These are phyloP conservation scores for Epinephelus fuscoguttatus DNA, from an alignment of 2,113 vertebrate genomes.

Conservation along the genomic window DNA sequence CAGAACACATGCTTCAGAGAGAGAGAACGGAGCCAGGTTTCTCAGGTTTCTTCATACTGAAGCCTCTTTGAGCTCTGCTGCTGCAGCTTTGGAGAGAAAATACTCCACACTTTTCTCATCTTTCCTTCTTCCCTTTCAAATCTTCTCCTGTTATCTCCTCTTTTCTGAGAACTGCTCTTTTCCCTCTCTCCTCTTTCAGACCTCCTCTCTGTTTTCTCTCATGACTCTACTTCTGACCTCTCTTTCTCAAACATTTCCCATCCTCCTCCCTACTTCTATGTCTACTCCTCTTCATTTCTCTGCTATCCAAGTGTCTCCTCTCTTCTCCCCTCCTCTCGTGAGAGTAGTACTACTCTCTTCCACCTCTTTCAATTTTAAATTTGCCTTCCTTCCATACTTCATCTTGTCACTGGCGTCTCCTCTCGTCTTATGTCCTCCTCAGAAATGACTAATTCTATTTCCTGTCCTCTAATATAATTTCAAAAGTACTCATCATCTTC, in stretches of 20 bases:
- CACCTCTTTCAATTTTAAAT: neutral
- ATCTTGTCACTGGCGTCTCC: neutral
- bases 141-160: neutral
- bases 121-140: neutral
- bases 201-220: neutral
- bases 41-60: neutral
- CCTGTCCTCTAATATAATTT: neutral
- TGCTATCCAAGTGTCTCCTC: neutral
- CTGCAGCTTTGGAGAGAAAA: neutral
- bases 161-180: neutral
- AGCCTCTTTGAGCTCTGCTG: neutral
- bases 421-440: neutral
- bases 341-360: too few relatives aligned
- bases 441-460: neutral
- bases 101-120: neutral
- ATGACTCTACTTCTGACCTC: neutral
- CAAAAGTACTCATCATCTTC: neutral
- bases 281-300: too few relatives aligned
- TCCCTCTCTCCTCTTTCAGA: neutral
- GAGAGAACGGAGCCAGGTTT: conserved; percentile 1
- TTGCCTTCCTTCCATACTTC: neutral
- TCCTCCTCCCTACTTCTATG: neutral
- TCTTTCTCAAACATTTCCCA: neutral
- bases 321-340: neutral
- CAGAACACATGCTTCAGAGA: conserved; percentile 27